These are phyloP conservation scores for Myotis davidii DNA, from an alignment of 2,113 vertebrate species.

Conservation along the genomic window DNA sequence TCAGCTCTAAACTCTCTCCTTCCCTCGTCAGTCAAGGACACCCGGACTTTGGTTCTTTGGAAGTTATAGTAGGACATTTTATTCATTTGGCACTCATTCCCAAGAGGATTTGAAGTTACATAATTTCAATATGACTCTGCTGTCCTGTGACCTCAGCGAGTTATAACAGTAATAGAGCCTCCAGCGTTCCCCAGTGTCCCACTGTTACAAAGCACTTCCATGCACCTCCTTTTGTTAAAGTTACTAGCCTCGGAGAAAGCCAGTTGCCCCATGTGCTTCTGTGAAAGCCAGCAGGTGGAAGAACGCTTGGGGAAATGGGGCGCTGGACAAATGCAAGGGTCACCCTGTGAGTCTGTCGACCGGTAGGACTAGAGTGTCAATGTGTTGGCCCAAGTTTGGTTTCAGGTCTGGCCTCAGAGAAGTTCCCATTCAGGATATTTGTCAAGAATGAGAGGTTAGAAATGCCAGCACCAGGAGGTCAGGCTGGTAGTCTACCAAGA, in stretches of 20 bases:
- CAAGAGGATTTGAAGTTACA: not conserved
- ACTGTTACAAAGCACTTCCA: not conserved
- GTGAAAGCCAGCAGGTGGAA: not conserved
- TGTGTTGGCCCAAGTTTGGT: not conserved
- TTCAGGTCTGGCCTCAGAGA: constrained; percentile 19
- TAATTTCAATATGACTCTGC: not conserved
- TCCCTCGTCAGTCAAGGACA: not conserved
- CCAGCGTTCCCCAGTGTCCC: not conserved
- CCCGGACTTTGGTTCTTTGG: not conserved
- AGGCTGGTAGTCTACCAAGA: not conserved
- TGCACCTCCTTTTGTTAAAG: not conserved
- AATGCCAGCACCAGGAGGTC: not conserved
- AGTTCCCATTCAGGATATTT: not conserved
- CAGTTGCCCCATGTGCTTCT: not conserved
- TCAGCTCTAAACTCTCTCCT: not conserved
- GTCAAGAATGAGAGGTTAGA: not conserved
- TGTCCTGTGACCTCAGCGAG: not conserved
- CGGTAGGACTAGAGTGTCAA: not conserved
- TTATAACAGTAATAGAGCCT: constrained; percentile 3
- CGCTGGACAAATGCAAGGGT: not conserved
- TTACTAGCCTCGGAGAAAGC: not conserved
- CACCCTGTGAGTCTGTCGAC: not conserved
- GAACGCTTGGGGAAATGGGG: not conserved
- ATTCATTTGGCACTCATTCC: constrained; percentile 38
- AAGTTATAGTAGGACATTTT: not conserved